phyloP scores from a whole-genome alignment of 2,797 vertebrate species.

The Oreochromis mossambicus region DNA sequence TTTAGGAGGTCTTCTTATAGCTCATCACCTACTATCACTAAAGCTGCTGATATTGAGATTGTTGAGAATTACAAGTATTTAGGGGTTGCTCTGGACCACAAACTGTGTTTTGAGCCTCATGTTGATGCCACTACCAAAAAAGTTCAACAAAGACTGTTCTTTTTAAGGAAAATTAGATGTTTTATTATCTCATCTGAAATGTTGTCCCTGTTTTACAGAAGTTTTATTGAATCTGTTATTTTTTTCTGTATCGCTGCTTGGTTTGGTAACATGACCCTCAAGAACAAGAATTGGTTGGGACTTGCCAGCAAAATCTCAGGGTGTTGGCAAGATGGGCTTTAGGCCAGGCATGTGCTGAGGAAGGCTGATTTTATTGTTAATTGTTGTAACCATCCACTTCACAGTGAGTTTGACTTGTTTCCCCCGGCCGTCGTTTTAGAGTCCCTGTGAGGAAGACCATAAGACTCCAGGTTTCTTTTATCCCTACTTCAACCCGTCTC shows the following conservation, averaged over 20 bases:
- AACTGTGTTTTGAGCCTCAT: not conserved
- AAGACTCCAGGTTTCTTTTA: not conserved
- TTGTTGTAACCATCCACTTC: not conserved
- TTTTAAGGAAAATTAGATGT: not conserved
- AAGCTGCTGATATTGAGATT: not conserved
- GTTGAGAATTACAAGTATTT: not conserved
- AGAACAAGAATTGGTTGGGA: not conserved
- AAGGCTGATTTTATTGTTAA: not conserved
- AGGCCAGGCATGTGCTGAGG: not conserved
- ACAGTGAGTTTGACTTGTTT: not conserved
- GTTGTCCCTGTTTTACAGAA: not conserved
- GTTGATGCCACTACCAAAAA: not conserved
- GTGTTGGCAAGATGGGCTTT: rapidly evolving
- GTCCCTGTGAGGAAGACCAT: not conserved
- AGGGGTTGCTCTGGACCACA: not conserved
- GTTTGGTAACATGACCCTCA: not conserved
- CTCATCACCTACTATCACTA: not conserved
- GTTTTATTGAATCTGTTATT: not conserved
- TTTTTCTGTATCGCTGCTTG: not conserved
- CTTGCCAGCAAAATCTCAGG: not conserved
- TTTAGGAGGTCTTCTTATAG: not conserved
- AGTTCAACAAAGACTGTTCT: not conserved
- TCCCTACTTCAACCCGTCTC: not conserved
- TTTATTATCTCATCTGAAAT: not conserved
- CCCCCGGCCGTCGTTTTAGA: not conserved